Evolutionary conservation across 2,113 vertebrate genomes (phyloP).

Genomic region (Carollia perspicillata): DNA sequence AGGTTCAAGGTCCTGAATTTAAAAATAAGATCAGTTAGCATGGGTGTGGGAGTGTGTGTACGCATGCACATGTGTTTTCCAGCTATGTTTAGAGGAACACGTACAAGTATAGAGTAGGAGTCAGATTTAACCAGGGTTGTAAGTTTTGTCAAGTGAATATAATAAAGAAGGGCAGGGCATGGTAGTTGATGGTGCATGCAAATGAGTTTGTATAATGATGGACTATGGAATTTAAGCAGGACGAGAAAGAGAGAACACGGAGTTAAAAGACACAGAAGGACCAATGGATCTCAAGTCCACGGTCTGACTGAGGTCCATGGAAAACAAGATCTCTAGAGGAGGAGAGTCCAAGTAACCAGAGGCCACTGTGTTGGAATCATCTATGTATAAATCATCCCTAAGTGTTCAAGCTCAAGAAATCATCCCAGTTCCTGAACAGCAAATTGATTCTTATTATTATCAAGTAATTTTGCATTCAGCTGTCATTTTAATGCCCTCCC

Average conservation of each 20-base stretch:
- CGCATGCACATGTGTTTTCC: background rate
- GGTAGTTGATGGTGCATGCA: background rate
- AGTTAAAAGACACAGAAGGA: background rate
- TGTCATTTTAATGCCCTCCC: background rate
- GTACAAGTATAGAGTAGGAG: background rate
- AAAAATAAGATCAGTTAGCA: background rate
- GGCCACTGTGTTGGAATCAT: background rate
- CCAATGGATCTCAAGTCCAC: background rate
- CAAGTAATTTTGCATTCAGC: background rate
- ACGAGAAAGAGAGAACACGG: background rate
- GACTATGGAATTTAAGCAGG: background rate
- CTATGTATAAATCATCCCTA: background rate
- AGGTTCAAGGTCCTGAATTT: conserved; percentile 27
- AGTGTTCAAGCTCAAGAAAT: conserved; percentile 3
- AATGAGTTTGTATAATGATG: background rate
- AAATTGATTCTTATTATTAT: conserved; percentile 8
- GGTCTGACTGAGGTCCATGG: background rate
- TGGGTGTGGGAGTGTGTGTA: background rate
- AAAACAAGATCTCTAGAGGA: background rate
- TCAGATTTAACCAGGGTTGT: background rate
- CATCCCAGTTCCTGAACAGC: conserved; percentile 7
- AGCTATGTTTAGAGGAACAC: background rate
- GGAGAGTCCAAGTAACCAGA: background rate
- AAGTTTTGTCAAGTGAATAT: background rate
- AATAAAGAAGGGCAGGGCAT: background rate